Base-by-base conservation (phyloP, 2,888 invertebrate genomes). In the Apantesis nais region DNA sequence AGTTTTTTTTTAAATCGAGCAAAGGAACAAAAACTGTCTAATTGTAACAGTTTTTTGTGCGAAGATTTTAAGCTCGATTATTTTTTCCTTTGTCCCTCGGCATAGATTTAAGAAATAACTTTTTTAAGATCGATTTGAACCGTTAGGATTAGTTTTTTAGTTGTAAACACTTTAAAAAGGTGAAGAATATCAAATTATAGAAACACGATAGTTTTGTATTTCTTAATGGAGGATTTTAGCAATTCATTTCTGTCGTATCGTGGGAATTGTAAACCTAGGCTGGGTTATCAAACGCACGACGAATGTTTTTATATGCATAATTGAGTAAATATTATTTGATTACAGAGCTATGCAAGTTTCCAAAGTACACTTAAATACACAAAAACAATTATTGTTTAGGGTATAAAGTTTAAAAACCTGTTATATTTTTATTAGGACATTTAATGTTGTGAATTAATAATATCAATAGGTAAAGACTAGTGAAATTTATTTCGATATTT, bases 11-110 rank as follows among this genome's bases (percentile, higher is more conserved):
- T 87, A 78, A 83, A 88, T 88, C 85, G 84, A 86, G 85, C 78
- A 78, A 86, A 88, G 87, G 92, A 92, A 95, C 93, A 94, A 94
- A 93, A 93, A 92, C 87, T 85, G 82, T 93, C 90, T 95, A 94
- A 95, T 95, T 94, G 95, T 95, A 90, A 92, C 93, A 93, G 93
- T 93, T 94, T 92, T 93, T 94, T 93, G 85, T 85, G 78, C 75
- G 75, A 81, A 87, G 92, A 93, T 94, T 95, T 93, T 90, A 92
- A 90, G 92, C 88, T 92, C 92, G 93, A 92, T 93, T 92, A 93
- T 93, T 93, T 93, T 90, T 91, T 91, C 86, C 86, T 85, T 86
- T 89, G 82, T 87, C 83, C 78, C 78, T 76, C 75, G 74, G 82
- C 85, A 85, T 84, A 83, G 83, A 77, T 83, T 85, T 78, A 77